These are phyloP conservation scores for Pangasius krempfi DNA, from an alignment of 2,797 vertebrate genomes.

Conservation along the genomic window DNA sequence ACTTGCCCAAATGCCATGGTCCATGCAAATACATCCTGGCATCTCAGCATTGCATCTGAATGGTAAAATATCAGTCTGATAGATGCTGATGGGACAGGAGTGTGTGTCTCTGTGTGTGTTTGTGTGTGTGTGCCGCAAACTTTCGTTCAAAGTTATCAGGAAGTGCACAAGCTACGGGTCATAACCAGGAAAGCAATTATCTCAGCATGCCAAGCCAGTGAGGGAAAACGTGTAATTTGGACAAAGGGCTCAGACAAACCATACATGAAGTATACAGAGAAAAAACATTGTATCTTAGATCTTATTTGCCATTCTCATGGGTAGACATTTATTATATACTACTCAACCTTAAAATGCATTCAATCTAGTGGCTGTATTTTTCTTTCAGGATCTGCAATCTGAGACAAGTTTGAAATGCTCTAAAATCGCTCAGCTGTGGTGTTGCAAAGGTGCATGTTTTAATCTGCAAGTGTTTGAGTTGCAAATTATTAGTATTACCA, in stretches of 20 bases:
- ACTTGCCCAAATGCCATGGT: constrained; percentile 75
- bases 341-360: neutral
- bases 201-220: constrained; percentile 30
- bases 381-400: neutral
- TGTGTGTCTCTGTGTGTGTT: constrained; percentile 47
- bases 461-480: neutral
- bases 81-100: constrained; percentile 50
- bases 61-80: constrained; percentile 69
- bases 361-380: neutral
- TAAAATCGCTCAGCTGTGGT: neutral
- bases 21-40: constrained; percentile 76
- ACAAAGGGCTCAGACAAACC: constrained; percentile 38
- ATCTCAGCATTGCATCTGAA: constrained; percentile 66
- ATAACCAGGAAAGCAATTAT: constrained; percentile 46
- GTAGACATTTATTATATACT: constrained; percentile 30
- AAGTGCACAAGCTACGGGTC: constrained; percentile 50
- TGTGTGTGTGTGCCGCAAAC: constrained; percentile 25
- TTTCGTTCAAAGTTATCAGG: constrained; percentile 56
- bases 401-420: neutral
- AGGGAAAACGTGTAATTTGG: constrained; percentile 33
- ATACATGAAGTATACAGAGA: constrained; percentile 21
- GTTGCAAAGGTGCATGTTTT: neutral
- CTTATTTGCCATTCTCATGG: constrained; percentile 3
- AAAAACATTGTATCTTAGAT: constrained; percentile 16
- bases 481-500: neutral